These are phyloP conservation scores for Colinus virginianus DNA, from an alignment of 2,113 vertebrate genomes.

Conservation along the genomic window DNA sequence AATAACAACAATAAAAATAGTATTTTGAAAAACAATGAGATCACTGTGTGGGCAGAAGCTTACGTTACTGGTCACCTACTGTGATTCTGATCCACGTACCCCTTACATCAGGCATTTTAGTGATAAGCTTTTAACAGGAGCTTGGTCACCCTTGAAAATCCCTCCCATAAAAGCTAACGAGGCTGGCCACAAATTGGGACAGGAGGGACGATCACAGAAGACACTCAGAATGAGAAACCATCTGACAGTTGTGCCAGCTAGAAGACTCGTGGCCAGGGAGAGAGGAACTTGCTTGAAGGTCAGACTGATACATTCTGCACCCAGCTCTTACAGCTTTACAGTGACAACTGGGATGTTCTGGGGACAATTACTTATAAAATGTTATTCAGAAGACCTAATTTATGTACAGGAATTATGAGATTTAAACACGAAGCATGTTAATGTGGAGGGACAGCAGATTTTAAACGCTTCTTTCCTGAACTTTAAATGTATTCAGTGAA, in stretches of 20 bases:
- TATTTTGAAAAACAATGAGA: neutral
- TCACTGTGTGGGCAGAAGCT: neutral
- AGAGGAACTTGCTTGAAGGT: neutral
- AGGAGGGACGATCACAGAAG: neutral
- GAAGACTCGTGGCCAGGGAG: fast-evolving
- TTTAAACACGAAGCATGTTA: neutral
- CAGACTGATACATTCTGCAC: neutral
- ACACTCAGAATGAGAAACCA: neutral
- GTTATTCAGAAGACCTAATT: neutral
- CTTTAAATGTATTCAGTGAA: neutral
- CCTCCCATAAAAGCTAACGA: neutral
- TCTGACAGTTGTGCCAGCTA: neutral
- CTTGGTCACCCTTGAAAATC: neutral
- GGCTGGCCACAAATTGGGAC: neutral
- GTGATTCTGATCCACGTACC: neutral
- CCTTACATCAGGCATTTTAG: neutral
- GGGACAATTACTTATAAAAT: neutral
- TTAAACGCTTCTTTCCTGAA: fast-evolving
- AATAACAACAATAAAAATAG: neutral
- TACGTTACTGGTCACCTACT: neutral
- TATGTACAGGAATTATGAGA: neutral
- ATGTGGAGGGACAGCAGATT: neutral
- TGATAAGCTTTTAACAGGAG: neutral
- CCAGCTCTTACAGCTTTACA: neutral
- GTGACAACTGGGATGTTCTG: neutral